Evolutionary conservation across 2,888 invertebrate species (phyloP), one percentile per base, ranked within the genome.

Genomic region (Sepiola atlantica): DNA sequence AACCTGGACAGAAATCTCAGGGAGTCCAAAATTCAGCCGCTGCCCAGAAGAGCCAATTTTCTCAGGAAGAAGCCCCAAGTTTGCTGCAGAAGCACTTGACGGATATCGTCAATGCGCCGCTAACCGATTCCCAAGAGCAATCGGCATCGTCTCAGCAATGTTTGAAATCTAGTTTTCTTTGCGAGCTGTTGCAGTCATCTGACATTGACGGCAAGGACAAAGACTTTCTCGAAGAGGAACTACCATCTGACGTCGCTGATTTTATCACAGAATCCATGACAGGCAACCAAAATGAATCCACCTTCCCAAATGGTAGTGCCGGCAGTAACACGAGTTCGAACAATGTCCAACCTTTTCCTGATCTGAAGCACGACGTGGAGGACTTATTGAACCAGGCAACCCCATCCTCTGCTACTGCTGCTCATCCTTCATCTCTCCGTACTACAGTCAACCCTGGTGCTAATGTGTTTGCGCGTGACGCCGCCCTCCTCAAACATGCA

Each of bases 161-260:
- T 24, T 55, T 35, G 35, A 57, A 57, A 24, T 55, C 55, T 1
- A 93, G 32, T 28, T 93, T 93, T 93, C 55, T 92, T 10, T 92
- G 54, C 35, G 61, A 61, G 18, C 57, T 93, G 32, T 35, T 61
- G 8, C 55, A 55, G 21, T 35, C 61, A 10, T 35, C 93, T 21
- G 35, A 55, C 32, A 55, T 54, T 6, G 55, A 28, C n/a, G 35
- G 61, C 55, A 45, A 35, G 24, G 32, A 24, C 18, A 32, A 55
- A 35, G 93, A 61, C 16, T 61, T 61, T 93, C 20, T 93, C 2
- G 93, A 93, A 61, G 93, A 93, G 4, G 96, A 96, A 32, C 95
- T 97, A 28, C 97, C 97, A 3, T 94, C 95, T 55, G 96, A 96
- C 94, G 96, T 97, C 28, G 96, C 96, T 20, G 96, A 97, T 94